Evolutionary conservation across 2,888 invertebrate species (phyloP).

Genomic region (Micoletzkya japonica): DNA sequence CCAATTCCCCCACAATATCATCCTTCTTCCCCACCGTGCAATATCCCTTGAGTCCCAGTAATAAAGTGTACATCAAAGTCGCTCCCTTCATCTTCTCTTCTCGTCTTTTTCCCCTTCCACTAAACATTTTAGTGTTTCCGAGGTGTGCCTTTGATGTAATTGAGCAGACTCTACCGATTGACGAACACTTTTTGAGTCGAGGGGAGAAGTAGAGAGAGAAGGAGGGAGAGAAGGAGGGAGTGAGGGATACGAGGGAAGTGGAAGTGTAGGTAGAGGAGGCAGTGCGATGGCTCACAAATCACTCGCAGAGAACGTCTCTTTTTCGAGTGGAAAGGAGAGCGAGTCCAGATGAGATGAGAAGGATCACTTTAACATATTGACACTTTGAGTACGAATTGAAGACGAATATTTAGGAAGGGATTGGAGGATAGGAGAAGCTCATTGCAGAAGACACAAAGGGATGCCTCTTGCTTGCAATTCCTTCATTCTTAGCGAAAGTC

Average conservation of each 20-base stretch:
- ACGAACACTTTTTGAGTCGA: background rate
- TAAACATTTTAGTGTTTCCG: slow-evolving; percentile 29
- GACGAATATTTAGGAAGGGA: no score
- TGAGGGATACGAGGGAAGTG: background rate
- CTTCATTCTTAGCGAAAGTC: no score
- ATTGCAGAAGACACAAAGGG: no score
- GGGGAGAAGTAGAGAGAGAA: slow-evolving; percentile 4
- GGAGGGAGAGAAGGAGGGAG: background rate
- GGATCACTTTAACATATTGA: no score
- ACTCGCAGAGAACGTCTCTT: no score
- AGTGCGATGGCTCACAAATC: background rate
- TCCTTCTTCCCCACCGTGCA: background rate
- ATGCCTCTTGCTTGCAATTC: no score
- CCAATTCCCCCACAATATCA: background rate
- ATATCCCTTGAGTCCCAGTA: no score
- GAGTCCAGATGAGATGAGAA: no score
- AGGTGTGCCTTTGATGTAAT: slow-evolving; percentile 29
- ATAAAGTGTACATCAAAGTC: no score
- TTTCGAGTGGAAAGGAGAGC: no score
- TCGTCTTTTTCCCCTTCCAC: slow-evolving; percentile 13
- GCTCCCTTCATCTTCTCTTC: slow-evolving; percentile 3
- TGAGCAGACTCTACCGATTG: slow-evolving; percentile 1
- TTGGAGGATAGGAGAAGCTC: background rate
- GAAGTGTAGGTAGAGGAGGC: background rate
- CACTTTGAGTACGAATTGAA: background rate